Conservation (phyloP, 2,797 vertebrate genomes). For the Morelia viridis region DNA sequence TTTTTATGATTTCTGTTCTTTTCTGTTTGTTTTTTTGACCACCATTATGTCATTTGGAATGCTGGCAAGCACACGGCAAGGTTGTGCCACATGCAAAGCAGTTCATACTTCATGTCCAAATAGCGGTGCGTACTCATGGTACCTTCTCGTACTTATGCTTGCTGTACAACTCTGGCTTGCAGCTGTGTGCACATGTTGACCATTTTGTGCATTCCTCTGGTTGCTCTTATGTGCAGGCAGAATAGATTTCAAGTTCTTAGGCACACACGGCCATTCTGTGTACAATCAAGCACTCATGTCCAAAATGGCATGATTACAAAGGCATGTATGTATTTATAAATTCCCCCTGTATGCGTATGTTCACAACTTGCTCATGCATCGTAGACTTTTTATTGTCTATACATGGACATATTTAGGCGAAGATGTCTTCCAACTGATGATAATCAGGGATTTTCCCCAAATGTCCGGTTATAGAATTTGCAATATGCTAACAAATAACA, state of each 20-base stretch:
- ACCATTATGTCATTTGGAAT: conserved; percentile 27
- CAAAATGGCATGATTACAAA: background rate
- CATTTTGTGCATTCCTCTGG: background rate
- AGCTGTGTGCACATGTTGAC: background rate
- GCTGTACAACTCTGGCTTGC: background rate
- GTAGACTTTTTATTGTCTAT: background rate
- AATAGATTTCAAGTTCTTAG: background rate
- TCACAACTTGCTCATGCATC: background rate
- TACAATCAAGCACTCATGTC: background rate
- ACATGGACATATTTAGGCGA: background rate
- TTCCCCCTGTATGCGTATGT: background rate
- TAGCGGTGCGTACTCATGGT: no score
- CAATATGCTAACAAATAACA: background rate
- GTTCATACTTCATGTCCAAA: background rate
- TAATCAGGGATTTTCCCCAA: background rate
- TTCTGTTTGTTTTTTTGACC: conserved; percentile 21
- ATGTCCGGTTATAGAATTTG: background rate
- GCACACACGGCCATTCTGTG: background rate
- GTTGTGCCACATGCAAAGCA: background rate
- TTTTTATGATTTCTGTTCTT: conserved; percentile 6
- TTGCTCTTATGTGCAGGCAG: background rate
- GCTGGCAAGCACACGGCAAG: background rate
- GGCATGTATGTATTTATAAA: background rate
- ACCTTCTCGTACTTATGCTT: background rate
- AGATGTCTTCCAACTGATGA: background rate